Conservation (phyloP, 2,888 invertebrate species). For the Oligia latruncula region DNA sequence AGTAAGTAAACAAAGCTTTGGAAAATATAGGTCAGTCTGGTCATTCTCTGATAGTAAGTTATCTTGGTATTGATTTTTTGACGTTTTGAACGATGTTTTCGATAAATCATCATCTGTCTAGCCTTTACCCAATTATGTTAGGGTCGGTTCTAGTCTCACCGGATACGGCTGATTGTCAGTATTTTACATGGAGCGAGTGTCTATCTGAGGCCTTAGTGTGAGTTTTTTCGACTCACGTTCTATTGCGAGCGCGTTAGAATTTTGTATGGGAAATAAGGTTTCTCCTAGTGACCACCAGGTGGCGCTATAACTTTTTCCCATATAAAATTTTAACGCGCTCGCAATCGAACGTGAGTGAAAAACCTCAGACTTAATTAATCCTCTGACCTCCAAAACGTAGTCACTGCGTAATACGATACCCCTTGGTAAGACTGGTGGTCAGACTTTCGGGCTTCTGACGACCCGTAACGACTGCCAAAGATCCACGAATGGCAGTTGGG, state of each 20-base stretch:
- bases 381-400: neutral
- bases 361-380: no score
- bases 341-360: no score
- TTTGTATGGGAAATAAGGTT: no score
- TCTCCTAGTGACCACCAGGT: no score
- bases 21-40: constrained; percentile 57
- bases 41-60: constrained; percentile 54
- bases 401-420: neutral
- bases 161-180: neutral
- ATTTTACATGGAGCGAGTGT: neutral
- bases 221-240: no score
- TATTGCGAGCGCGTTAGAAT: no score
- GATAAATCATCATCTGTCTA: constrained; percentile 22
- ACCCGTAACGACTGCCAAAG: no score
- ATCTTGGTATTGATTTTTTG: constrained; percentile 56
- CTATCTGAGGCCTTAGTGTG: neutral
- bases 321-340: no score
- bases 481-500: no score
- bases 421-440: neutral
- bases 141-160: neutral
- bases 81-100: constrained; percentile 56
- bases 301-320: no score
- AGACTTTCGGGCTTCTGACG: no score
- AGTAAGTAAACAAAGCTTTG: constrained; percentile 44
- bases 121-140: neutral